phyloP scores from a whole-genome alignment of 1,140 invertebrate genomes.

The Pomphorhynchus laevis region DNA sequence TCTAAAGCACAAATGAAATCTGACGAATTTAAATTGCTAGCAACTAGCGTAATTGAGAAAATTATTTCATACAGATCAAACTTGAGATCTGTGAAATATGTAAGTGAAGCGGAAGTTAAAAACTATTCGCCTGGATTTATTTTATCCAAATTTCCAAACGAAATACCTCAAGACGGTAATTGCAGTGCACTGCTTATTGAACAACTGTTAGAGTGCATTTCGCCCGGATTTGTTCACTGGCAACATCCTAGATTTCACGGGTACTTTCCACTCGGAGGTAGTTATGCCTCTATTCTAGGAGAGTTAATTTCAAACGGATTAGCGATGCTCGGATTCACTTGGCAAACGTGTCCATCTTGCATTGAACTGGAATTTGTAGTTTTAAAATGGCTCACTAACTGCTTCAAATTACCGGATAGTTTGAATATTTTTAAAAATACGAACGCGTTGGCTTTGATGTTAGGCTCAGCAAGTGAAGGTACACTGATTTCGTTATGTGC shows the following conservation, averaged over 20 bases:
- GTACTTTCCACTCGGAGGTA: constrained; percentile 87
- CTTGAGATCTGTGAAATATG: too few species aligned
- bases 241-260: constrained; percentile 93
- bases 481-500: not conserved
- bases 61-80: too few species aligned
- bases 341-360: constrained; percentile 80
- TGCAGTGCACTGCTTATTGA: too few species aligned
- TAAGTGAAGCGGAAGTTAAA: too few species aligned
- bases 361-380: constrained; percentile 86
- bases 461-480: not conserved
- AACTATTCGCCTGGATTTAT: too few species aligned
- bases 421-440: not conserved
- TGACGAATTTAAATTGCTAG: too few species aligned
- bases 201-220: too few species aligned
- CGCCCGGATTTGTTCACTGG: too few species aligned
- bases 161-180: too few species aligned
- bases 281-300: constrained; percentile 76
- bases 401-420: not conserved
- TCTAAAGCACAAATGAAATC: too few species aligned
- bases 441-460: not conserved
- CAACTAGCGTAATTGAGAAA: too few species aligned
- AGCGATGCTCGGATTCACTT: constrained; percentile 86
- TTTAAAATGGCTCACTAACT: constrained; percentile 60
- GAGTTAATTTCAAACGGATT: constrained; percentile 79
- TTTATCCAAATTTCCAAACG: too few species aligned